Evolutionary conservation across 2,797 vertebrate species (phyloP).

Genomic region (Remorina albescens): DNA sequence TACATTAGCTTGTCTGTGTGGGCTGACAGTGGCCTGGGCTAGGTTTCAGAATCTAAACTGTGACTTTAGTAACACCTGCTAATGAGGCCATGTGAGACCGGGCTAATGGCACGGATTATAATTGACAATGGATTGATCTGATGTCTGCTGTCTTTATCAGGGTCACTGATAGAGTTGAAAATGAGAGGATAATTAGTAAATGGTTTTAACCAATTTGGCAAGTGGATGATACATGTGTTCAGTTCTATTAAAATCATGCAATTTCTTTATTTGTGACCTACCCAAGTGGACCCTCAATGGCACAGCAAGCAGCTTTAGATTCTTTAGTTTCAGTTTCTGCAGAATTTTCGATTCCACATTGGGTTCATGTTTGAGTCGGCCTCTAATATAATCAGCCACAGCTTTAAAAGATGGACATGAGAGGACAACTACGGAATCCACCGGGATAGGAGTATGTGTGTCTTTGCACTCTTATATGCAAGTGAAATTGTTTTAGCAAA

Average conservation of each 20-base stretch:
- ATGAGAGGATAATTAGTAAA: conserved; percentile 60
- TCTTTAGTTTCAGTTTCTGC: neutral
- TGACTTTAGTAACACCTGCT: conserved; percentile 72
- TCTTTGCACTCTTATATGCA: conserved; percentile 24
- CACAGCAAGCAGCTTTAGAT: neutral
- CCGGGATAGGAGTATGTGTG: conserved; percentile 60
- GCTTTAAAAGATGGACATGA: conserved; percentile 76
- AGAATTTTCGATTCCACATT: neutral
- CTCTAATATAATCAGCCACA: conserved; percentile 81
- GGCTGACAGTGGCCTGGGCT: conserved; percentile 59
- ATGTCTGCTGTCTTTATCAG: conserved; percentile 47
- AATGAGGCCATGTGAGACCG: conserved; percentile 77
- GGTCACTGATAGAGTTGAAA: conserved; percentile 43
- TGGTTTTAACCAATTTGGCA: conserved; percentile 42
- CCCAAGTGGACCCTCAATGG: neutral
- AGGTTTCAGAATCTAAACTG: conserved; percentile 68
- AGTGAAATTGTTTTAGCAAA: conserved; percentile 51
- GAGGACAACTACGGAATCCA: conserved; percentile 74
- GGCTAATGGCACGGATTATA: conserved; percentile 72
- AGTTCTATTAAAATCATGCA: conserved; percentile 7
- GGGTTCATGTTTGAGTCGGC: neutral
- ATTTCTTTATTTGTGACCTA: conserved; percentile 4
- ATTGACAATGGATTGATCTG: conserved; percentile 71
- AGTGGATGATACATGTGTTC: conserved; percentile 10
- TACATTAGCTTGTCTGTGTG: conserved; percentile 55